Percentiles rank a stretch among this genome's conserved stretches.
phyloP scores from a whole-genome alignment of 2,797 vertebrate genomes.

The Urocyon cinereoargenteus region DNA sequence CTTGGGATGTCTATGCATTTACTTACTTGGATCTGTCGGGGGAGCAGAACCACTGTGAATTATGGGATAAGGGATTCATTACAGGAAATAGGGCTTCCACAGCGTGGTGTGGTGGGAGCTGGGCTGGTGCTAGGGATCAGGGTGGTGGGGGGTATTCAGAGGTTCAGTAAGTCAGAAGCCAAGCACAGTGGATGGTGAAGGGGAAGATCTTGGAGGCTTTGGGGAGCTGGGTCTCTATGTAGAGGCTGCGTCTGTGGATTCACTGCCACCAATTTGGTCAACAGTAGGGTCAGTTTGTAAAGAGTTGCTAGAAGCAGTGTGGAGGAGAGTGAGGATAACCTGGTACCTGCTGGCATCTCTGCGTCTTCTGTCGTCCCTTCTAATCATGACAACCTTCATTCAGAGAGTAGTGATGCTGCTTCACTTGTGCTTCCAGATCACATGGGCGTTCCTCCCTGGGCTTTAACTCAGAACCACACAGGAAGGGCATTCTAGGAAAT shows the following conservation, averaged over 20 bases:
- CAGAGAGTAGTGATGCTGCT: background rate
- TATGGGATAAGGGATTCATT: background rate
- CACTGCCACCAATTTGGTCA: background rate
- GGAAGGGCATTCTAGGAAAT: background rate
- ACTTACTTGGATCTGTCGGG: background rate
- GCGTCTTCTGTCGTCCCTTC: background rate
- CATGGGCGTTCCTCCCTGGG: background rate
- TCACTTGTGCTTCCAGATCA: background rate
- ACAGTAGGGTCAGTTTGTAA: background rate
- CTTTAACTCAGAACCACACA: background rate
- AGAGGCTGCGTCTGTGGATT: background rate
- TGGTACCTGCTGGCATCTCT: background rate
- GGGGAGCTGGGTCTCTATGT: no score
- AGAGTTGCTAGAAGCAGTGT: background rate
- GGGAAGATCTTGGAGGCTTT: background rate
- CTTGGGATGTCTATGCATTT: background rate
- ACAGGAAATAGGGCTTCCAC: background rate
- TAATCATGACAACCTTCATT: background rate
- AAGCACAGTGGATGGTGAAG: background rate
- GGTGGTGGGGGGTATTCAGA: background rate
- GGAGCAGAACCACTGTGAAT: background rate
- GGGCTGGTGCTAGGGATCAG: background rate
- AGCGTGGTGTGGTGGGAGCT: fast-evolving
- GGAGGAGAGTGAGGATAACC: background rate
- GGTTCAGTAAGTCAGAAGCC: background rate